A percentile compares a stretch with the other conserved stretches of the same genome.
Conservation (phyloP, 2,888 invertebrate genomes). For the Rhagonycha fulva region DNA sequence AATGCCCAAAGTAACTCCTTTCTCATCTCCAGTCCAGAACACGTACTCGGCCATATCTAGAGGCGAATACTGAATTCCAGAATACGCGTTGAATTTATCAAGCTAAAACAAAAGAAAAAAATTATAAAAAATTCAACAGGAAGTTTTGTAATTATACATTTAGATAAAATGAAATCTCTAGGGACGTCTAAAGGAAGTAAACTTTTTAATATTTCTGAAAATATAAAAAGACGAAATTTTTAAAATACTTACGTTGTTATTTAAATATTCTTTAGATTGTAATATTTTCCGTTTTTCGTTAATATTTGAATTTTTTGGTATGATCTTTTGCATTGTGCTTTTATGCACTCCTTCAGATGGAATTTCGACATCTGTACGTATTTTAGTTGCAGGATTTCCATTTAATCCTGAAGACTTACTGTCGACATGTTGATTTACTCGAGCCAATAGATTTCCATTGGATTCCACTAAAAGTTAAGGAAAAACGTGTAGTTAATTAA, state of each 20-base stretch:
- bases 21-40: slow-evolving; percentile 82
- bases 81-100: slow-evolving; percentile 56
- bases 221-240: neutral
- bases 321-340: slow-evolving; percentile 55
- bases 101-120: slow-evolving; percentile 53
- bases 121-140: slow-evolving; percentile 7
- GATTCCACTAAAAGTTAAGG: slow-evolving; percentile 48
- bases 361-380: slow-evolving; percentile 61
- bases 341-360: slow-evolving; percentile 63
- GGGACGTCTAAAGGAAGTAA: neutral
- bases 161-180: neutral
- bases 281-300: slow-evolving; percentile 50
- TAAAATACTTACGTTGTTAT: slow-evolving; percentile 56
- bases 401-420: slow-evolving; percentile 43
- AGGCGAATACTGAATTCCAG: slow-evolving; percentile 73
- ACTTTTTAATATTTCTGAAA: neutral
- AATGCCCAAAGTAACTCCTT: slow-evolving; percentile 75
- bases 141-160: slow-evolving; percentile 7
- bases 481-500: neutral
- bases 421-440: slow-evolving; percentile 49
- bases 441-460: slow-evolving; percentile 53
- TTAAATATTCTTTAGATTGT: slow-evolving; percentile 57
- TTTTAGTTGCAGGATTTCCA: slow-evolving; percentile 56
- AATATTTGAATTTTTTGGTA: slow-evolving; percentile 29
- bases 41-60: slow-evolving; percentile 83